Conservation (phyloP, 2,888 invertebrate genomes). For the Parnassius orleans region DNA sequence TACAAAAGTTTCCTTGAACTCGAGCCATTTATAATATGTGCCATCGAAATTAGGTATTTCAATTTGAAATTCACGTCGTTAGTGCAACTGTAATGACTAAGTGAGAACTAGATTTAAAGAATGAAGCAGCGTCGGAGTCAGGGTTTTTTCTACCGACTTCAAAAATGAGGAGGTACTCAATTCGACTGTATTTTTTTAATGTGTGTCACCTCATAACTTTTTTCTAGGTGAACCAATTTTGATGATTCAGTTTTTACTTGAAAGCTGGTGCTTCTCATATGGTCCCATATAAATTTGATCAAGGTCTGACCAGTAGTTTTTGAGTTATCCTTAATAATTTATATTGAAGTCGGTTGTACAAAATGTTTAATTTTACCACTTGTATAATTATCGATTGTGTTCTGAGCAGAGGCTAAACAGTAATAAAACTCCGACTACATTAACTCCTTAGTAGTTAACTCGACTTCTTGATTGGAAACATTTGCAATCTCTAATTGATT, state of each 20-base stretch:
- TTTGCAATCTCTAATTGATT: constrained; percentile 1
- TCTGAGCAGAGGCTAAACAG: neutral
- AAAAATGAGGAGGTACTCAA: no score
- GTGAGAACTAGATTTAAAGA: neutral
- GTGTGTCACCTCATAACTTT: no score
- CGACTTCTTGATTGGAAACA: neutral
- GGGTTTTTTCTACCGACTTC: no score
- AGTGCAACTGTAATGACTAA: neutral
- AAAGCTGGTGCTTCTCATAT: no score
- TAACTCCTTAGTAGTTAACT: neutral
- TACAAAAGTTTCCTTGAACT: constrained; percentile 1
- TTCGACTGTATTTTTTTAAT: no score
- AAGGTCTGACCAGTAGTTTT: no score
- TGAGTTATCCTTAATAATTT: no score
- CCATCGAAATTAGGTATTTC: neutral
- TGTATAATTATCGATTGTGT: neutral
- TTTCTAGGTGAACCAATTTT: no score
- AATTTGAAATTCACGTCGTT: neutral
- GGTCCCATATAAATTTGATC: no score
- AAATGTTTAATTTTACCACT: no score
- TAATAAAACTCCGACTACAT: neutral
- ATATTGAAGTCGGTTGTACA: no score
- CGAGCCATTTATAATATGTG: neutral
- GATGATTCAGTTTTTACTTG: no score
- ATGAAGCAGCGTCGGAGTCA: neutral